Evolutionary conservation across 2,888 invertebrate genomes (phyloP).

Genomic region (Cinara cedri): DNA sequence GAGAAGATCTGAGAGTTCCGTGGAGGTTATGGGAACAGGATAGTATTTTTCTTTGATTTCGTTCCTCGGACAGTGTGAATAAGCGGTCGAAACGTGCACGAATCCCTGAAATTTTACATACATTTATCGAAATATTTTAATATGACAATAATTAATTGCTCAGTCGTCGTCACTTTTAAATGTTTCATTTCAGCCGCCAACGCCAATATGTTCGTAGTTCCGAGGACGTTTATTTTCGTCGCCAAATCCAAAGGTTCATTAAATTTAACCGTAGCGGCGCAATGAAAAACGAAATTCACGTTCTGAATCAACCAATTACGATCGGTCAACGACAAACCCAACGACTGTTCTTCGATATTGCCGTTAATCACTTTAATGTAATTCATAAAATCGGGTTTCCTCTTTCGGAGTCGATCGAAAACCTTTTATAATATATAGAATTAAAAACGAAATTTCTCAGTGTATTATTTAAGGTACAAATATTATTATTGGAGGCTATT

Average conservation of each 20-base stretch:
- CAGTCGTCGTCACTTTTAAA: slow-evolving; percentile 63
- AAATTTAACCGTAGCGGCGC: slow-evolving; percentile 93
- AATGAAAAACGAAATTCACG: slow-evolving; percentile 88
- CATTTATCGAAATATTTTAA: not conserved
- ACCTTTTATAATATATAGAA: slow-evolving; percentile 64
- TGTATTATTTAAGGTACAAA: no score
- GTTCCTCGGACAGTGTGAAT: not conserved
- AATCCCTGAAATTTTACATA: not conserved
- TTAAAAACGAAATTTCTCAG: no score
- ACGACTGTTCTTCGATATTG: slow-evolving; percentile 76
- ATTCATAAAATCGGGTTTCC: slow-evolving; percentile 70
- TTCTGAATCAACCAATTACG: slow-evolving; percentile 72
- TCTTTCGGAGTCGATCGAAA: slow-evolving; percentile 71
- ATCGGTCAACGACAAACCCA: slow-evolving; percentile 74
- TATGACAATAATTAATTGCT: slow-evolving; percentile 78
- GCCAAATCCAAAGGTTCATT: slow-evolving; percentile 74
- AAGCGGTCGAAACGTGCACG: slow-evolving; percentile 11
- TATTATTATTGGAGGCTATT: no score
- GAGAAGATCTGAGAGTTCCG: slow-evolving; percentile 69
- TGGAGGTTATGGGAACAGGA: slow-evolving; percentile 67
- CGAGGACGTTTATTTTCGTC: slow-evolving; percentile 85
- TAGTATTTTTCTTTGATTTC: slow-evolving; percentile 4
- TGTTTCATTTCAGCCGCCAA: slow-evolving; percentile 13
- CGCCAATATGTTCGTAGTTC: slow-evolving; percentile 68
- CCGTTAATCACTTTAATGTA: slow-evolving; percentile 75